Base-by-base conservation (phyloP, 2,888 invertebrate species). In the Torymus texanus region DNA sequence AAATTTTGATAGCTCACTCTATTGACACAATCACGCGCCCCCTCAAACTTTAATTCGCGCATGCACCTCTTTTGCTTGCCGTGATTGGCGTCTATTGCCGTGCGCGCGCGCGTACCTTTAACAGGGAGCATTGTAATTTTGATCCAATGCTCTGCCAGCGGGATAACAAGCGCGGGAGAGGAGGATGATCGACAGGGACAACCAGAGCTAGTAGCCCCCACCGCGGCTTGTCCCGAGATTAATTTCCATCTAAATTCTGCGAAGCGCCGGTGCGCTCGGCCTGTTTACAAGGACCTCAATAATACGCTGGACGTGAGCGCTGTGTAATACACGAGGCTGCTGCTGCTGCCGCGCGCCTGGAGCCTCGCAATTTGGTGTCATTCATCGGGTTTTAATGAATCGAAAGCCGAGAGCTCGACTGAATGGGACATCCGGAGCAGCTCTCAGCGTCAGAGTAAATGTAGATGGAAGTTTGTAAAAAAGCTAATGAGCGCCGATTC, bases 161-260 rank as follows among this genome's bases (percentile, higher is more conserved):
- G 24, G 21, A 53, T 29, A 62, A 62, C n/a, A 51, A 29, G 50
- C 24, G 21, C 3, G 4, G 12, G 13, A 63, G 61, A 58, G 50
- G 8, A 41, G 41, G 41, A 8, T 41, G 53, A 21, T 29, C 53
- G 59, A 50, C 58, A 50, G n/a, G 12, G n/a, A 14, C 18, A 4
- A n/a, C 55, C 78, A 50, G 72, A 65, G 41, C 41, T 41, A 41
- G 41, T 41, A 5, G 41, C 41, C 41, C 41, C 41, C 41, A 8
- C 41, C 8, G 41, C 71, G 72, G 74, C 71, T 81, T 80, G 80
- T 72, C 79, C 83, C 71, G 14, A 82, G 81, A 85, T 84, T 84
- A 84, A 85, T 84, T 85, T 83, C 84, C 82, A 83, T 85, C 83
- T 83, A 86, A 84, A 84, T 84, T 81, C 82, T 65, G 77, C 66